Evolutionary conservation across 1,140 invertebrate genomes (phyloP), one percentile per base, ranked within the genome.

Genomic region (Lepidurus couesii): DNA sequence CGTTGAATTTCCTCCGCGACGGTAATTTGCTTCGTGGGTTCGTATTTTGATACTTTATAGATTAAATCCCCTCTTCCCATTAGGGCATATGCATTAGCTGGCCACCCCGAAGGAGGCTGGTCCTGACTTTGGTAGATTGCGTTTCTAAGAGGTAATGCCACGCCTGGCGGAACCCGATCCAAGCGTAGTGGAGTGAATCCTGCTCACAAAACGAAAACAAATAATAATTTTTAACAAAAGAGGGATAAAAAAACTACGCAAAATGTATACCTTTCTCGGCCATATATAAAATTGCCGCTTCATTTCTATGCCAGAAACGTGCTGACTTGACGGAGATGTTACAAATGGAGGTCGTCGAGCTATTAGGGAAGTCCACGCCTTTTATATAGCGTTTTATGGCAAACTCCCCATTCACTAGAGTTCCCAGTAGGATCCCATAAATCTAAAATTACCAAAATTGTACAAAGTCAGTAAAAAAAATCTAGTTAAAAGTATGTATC

Each of bases 21-120:
- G 34, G 44, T 65, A 24, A 26, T 44, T 9, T 47, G 42, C 11
- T 73, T 44, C 44, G 43, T 16, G 8, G 11, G 73, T 34, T 75
- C 24, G 77, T 10, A 44, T 10, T 65, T 26, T 13, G 81, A 26
- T 78, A 77, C 13, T 10, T 3, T 42, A 53, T 77, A 26, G 0
- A 91, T 90, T 79, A 95, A 85, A 85, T 95, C 93, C 75, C 92
- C 89, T 11, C 93, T 86, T 86, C 92, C 91, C n/a, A 96, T 89
- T 4, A 97, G 86, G 65, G 90, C 88, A 83, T 95, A 97, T 1
- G 91, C 90, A 74, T 89, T 86, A 74, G 87, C 85, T 3, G 91
- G 89, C 92, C 94, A 95, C 84, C 92, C 90, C 21, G 90, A 86
- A 0, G 92, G 93, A 16, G 95, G 94, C 44, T 89, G 86, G 77